A percentile compares a stretch with the other conserved stretches of the same genome.
Evolutionary conservation across 2,888 invertebrate species (phyloP).

Genomic region (Esperia sulphurella): DNA sequence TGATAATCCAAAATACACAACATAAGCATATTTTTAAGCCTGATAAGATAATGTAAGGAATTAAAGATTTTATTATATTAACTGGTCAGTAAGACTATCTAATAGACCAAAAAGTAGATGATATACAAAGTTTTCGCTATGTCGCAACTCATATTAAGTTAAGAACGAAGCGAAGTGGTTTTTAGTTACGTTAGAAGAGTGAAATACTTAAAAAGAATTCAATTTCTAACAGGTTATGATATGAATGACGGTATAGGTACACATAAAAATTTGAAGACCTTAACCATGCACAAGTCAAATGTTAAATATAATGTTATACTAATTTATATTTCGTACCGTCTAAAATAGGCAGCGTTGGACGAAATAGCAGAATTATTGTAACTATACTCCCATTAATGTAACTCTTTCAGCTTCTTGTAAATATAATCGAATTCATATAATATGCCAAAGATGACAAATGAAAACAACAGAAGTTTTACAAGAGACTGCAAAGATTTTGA

Average conservation of each 20-base stretch:
- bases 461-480: not conserved
- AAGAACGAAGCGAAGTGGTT: too few species aligned
- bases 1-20: not conserved
- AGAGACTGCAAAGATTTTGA: not conserved
- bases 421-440: not conserved
- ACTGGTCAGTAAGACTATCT: too few species aligned
- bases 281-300: slow-evolving; percentile 4
- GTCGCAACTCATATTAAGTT: too few species aligned
- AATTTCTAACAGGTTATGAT: too few species aligned
- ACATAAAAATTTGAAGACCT: not conserved
- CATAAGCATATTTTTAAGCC: not conserved
- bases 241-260: too few species aligned
- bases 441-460: not conserved
- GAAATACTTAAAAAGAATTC: too few species aligned
- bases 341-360: slow-evolving; percentile 19
- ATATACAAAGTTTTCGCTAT: too few species aligned
- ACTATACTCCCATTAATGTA: slow-evolving; percentile 34
- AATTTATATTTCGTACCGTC: slow-evolving; percentile 25
- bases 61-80: too few species aligned
- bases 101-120: too few species aligned
- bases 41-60: too few species aligned
- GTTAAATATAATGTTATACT: slow-evolving; percentile 17
- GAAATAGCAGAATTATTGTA: slow-evolving; percentile 39
- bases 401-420: slow-evolving; percentile 2
- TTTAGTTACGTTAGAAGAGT: too few species aligned